Evolutionary conservation across 2,113 vertebrate species (phyloP).

Genomic region (Petaurus breviceps): DNA sequence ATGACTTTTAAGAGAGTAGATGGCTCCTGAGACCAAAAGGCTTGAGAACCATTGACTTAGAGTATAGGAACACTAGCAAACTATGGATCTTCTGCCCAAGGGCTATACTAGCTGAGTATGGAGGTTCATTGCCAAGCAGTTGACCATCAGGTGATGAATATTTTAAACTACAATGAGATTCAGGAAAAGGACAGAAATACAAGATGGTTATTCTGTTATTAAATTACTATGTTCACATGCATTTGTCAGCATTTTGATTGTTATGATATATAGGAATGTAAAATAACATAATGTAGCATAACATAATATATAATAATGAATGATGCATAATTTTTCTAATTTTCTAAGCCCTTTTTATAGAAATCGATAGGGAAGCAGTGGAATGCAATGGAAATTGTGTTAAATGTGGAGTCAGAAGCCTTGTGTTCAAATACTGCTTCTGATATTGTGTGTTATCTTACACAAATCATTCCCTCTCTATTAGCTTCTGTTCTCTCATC

Average conservation of each 20-base stretch:
- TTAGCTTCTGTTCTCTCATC: background rate
- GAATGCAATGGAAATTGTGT: background rate
- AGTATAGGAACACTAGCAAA: background rate
- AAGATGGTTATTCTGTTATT: background rate
- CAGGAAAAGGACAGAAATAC: background rate
- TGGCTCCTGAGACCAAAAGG: background rate
- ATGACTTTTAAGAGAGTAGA: background rate
- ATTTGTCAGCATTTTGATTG: background rate
- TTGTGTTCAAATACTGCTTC: background rate
- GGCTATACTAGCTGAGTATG: background rate
- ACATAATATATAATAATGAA: background rate
- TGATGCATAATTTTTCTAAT: background rate
- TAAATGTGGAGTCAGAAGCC: background rate
- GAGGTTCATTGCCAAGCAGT: background rate
- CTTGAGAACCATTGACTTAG: background rate
- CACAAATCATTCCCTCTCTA: background rate
- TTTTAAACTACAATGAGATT: background rate
- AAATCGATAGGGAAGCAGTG: background rate
- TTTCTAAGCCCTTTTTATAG: background rate
- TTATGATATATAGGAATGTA: background rate
- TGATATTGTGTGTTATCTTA: background rate
- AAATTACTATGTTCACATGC: background rate
- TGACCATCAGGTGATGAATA: background rate
- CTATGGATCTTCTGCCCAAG: background rate
- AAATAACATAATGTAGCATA: background rate